phyloP scores from a whole-genome alignment of 2,113 vertebrate genomes.

The Parus major region DNA sequence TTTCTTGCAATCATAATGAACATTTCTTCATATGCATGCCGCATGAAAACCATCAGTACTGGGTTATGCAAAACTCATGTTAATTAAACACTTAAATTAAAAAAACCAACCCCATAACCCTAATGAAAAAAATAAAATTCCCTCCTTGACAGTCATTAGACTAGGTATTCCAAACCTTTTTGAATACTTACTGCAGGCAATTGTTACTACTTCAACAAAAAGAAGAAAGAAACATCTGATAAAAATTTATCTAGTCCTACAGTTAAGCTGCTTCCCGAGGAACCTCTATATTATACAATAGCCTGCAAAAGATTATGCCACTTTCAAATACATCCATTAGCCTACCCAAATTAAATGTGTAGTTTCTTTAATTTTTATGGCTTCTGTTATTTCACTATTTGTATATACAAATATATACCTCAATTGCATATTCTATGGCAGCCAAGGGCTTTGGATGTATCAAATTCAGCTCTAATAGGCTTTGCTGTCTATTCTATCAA shows the following conservation, averaged over 20 bases:
- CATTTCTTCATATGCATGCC: not conserved
- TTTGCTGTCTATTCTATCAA: not conserved
- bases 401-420: not conserved
- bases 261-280: not conserved
- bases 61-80: not conserved
- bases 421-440: not conserved
- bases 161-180: not conserved
- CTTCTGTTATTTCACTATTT: not conserved
- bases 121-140: not conserved
- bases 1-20: not conserved
- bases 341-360: not conserved
- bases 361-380: not conserved
- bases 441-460: not conserved
- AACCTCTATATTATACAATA: not conserved
- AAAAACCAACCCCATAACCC: not conserved
- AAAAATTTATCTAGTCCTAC: not conserved
- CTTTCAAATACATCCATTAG: not conserved
- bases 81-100: not conserved
- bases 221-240: not conserved
- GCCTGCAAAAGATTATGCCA: not conserved
- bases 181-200: not conserved
- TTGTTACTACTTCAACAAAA: not conserved
- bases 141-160: not conserved
- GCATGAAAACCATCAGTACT: not conserved
- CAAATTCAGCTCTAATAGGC: not conserved